Conservation (phyloP, 2,113 vertebrate species). For the Phrynosoma blainvillii region DNA sequence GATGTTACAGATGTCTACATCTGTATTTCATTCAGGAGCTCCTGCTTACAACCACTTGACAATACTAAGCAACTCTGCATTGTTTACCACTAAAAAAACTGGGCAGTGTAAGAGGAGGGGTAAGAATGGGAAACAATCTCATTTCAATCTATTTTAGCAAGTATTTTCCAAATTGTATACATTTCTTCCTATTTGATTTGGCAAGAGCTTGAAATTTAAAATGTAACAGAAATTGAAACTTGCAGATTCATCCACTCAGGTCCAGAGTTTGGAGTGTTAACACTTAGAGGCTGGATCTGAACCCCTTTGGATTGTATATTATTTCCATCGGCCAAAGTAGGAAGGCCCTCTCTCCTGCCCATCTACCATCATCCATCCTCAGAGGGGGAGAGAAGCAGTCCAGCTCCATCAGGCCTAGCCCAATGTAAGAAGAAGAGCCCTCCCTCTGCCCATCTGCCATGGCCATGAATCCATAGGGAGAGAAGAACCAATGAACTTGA, state of each 20-base stretch:
- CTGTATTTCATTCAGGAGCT: not conserved
- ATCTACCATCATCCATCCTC: too few relatives aligned
- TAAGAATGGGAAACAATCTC: not conserved
- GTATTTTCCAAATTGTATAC: not conserved
- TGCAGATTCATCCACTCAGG: not conserved
- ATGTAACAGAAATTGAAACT: not conserved
- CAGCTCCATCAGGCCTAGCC: too few relatives aligned
- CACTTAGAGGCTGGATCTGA: not conserved
- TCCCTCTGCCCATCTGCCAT: too few relatives aligned
- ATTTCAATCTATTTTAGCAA: not conserved
- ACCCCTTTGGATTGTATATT: not conserved
- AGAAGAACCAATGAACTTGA: too few relatives aligned
- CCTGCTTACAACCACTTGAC: not conserved
- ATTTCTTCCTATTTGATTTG: not conserved
- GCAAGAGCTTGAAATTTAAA: not conserved
- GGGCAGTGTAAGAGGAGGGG: not conserved
- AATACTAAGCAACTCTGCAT: too few relatives aligned
- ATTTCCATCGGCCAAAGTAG: too few relatives aligned
- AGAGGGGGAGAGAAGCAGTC: too few relatives aligned
- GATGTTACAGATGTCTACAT: not conserved
- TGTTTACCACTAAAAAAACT: rapidly evolving
- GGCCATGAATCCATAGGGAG: too few relatives aligned
- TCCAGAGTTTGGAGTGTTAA: not conserved
- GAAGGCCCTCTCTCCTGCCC: too few relatives aligned
- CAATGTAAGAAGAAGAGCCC: too few relatives aligned